Conservation (phyloP, 2,113 vertebrate species). For the Heterotis niloticus region DNA sequence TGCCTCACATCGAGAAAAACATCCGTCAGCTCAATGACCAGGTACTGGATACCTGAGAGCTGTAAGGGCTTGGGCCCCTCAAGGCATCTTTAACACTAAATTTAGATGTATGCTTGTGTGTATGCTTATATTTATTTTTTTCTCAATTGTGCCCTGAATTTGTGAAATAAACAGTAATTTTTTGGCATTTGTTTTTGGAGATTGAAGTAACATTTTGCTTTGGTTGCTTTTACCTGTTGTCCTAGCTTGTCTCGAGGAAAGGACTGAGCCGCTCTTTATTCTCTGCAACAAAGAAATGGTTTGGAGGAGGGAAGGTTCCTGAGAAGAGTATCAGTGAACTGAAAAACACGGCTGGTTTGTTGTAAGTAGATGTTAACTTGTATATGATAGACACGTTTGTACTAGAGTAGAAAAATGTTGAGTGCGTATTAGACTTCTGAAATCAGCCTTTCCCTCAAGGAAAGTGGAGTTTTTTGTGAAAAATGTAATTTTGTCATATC, state of each 20-base stretch:
- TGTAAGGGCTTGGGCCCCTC: not conserved
- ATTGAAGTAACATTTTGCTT: not conserved
- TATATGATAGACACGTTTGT: too few relatives aligned
- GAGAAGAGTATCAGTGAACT: constrained; percentile 90
- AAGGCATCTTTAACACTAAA: not conserved
- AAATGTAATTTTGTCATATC: too few relatives aligned
- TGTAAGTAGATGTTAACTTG: constrained; percentile 69
- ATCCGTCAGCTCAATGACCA: constrained; percentile 96
- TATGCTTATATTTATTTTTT: not conserved
- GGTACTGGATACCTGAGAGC: constrained; percentile 55
- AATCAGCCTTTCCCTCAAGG: too few relatives aligned
- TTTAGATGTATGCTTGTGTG: not conserved
- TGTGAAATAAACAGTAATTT: not conserved
- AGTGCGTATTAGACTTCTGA: too few relatives aligned
- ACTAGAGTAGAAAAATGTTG: too few relatives aligned
- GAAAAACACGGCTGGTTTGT: constrained; percentile 84
- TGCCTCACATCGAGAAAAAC: constrained; percentile 95
- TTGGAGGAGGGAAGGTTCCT: constrained; percentile 90
- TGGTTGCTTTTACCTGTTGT: constrained; percentile 12
- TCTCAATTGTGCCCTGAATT: not conserved
- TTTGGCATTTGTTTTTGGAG: not conserved
- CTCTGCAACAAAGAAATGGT: constrained; percentile 97
- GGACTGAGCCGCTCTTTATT: constrained; percentile 92
- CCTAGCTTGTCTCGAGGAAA: constrained; percentile 90
- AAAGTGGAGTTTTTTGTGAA: too few relatives aligned